phyloP scores from a whole-genome alignment of 2,113 vertebrate genomes.

The Microcebus ravelobensis region DNA sequence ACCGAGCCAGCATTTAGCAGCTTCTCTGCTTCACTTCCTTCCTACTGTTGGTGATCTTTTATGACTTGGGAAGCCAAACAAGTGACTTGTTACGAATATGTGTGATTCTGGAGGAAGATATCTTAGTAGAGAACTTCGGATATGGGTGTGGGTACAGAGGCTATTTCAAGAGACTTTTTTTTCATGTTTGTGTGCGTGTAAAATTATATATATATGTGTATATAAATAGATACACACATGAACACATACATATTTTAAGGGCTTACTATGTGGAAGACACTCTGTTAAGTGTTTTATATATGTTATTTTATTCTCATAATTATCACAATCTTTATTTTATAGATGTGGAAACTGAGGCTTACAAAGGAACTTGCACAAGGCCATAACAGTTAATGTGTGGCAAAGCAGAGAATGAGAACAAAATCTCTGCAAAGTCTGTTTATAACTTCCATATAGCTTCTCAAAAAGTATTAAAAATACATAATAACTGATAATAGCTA shows the following conservation, averaged over 20 bases:
- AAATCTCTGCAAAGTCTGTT: neutral
- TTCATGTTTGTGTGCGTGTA: neutral
- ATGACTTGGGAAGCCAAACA: neutral
- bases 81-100: neutral
- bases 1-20: neutral
- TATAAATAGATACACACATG: neutral
- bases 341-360: neutral
- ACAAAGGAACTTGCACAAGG: neutral
- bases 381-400: neutral
- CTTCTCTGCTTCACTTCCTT: neutral
- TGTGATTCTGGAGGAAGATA: neutral
- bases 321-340: neutral
- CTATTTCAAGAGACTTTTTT: neutral
- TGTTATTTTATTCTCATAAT: neutral
- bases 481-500: neutral
- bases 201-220: neutral
- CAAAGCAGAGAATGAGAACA: neutral
- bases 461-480: slow-evolving; percentile 3
- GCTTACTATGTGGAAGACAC: neutral
- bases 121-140: neutral
- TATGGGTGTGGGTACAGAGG: neutral
- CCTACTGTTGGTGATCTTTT: neutral
- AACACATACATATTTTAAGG: neutral
- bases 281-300: neutral
- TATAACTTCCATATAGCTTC: neutral